phyloP scores from a whole-genome alignment of 2,113 vertebrate genomes.

The Nanger granti region DNA sequence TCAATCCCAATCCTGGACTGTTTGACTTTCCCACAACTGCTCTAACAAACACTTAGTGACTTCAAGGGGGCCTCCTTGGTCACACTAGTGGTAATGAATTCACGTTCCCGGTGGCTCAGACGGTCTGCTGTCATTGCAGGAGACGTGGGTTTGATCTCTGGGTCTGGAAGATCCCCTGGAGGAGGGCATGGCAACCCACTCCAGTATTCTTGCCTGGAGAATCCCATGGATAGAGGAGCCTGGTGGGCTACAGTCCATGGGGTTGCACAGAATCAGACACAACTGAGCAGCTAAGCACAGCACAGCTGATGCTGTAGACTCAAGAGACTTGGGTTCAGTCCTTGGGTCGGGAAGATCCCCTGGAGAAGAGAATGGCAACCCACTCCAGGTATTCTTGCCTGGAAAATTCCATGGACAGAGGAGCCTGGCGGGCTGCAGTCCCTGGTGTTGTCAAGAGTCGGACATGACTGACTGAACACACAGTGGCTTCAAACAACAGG shows the following conservation, averaged over 20 bases:
- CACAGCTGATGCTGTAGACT: too few relatives aligned
- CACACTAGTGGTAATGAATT: not conserved
- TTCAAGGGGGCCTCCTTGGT: not conserved
- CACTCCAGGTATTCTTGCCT: not conserved
- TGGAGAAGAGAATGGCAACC: too few relatives aligned
- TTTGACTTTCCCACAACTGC: not conserved
- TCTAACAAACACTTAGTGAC: not conserved
- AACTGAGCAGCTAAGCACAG: not conserved
- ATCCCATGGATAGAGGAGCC: not conserved
- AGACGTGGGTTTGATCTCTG: not conserved
- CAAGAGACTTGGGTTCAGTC: too few relatives aligned
- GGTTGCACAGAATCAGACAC: not conserved
- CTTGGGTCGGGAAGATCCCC: too few relatives aligned
- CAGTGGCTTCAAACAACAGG: not conserved
- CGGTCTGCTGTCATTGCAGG: not conserved
- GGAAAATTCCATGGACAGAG: not conserved
- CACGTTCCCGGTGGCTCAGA: not conserved
- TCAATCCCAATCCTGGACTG: accelerated
- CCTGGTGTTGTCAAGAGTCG: not conserved
- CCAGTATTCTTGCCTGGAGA: not conserved
- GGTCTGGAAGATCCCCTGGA: not conserved
- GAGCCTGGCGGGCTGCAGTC: not conserved
- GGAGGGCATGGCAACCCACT: not conserved
- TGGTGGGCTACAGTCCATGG: not conserved
- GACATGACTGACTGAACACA: not conserved